phyloP scores from a whole-genome alignment of 2,113 vertebrate genomes.

The Melospiza melodia region DNA sequence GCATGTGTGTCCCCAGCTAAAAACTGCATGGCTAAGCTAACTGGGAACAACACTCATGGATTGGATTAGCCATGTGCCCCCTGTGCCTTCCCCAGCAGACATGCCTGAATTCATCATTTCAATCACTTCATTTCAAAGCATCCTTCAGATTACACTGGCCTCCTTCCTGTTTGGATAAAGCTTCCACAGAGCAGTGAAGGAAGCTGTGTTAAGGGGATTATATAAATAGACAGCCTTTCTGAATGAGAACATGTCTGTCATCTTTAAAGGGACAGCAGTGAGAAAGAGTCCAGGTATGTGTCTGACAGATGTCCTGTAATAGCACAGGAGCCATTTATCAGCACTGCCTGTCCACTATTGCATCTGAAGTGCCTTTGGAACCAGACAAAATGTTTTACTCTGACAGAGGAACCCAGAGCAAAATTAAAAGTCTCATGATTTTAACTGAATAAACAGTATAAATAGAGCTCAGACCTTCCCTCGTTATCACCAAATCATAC shows the following conservation, averaged over 20 bases:
- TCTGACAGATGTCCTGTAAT: background rate
- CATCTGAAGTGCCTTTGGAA: background rate
- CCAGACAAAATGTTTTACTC: background rate
- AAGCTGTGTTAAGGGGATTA: background rate
- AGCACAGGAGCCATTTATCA: background rate
- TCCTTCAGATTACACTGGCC: background rate
- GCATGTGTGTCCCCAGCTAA: background rate
- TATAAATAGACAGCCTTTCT: conserved; percentile 10
- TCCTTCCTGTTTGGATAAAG: background rate
- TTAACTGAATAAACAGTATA: background rate
- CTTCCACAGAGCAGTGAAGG: background rate
- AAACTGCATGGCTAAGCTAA: background rate
- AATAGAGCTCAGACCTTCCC: background rate
- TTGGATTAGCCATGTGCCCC: background rate
- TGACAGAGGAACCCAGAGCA: background rate
- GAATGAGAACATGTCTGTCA: background rate
- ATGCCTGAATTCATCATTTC: background rate
- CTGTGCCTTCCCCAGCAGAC: background rate
- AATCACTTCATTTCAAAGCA: background rate
- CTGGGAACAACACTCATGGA: background rate
- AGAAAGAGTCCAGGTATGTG: background rate
- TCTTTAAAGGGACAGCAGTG: background rate
- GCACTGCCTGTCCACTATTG: background rate
- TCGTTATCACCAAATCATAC: background rate
- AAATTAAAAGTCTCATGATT: background rate